Evolutionary conservation across 2,888 invertebrate genomes (phyloP).

Genomic region (Watsonalla binaria): DNA sequence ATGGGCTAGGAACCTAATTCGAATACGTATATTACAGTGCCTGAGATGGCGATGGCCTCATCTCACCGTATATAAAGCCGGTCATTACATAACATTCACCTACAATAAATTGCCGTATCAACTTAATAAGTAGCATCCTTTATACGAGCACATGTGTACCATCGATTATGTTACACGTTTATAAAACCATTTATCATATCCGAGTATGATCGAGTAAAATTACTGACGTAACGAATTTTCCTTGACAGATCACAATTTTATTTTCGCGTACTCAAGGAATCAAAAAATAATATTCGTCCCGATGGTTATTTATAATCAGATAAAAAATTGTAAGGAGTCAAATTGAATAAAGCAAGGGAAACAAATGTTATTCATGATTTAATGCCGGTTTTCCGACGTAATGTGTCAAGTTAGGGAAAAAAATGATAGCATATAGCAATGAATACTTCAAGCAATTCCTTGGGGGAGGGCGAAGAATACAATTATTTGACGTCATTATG

Average conservation of each 20-base stretch:
- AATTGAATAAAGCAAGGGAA: slow-evolving; percentile 8
- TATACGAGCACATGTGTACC: too few species aligned
- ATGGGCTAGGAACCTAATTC: too few species aligned
- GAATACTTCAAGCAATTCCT: slow-evolving; percentile 27
- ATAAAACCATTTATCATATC: too few species aligned
- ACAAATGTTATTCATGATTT: slow-evolving; percentile 20
- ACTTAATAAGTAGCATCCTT: too few species aligned
- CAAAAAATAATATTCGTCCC: background rate
- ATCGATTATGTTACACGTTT: too few species aligned
- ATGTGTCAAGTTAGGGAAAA: slow-evolving; percentile 15
- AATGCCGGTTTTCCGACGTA: slow-evolving; percentile 13
- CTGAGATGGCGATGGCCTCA: too few species aligned
- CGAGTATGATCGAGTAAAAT: background rate
- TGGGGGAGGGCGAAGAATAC: slow-evolving; percentile 17
- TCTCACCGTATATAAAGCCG: too few species aligned
- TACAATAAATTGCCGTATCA: too few species aligned
- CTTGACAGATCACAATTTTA: background rate
- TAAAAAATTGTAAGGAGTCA: slow-evolving; percentile 5
- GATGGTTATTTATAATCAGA: slow-evolving; percentile 3
- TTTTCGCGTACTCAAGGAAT: background rate
- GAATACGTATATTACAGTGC: too few species aligned
- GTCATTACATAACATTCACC: too few species aligned
- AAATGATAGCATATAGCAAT: slow-evolving; percentile 23
- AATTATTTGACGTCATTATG: slow-evolving; percentile 37
- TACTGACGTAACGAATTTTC: background rate